Evolutionary conservation across 2,113 vertebrate species (phyloP).

Genomic region (Neomonachus schauinslandi): DNA sequence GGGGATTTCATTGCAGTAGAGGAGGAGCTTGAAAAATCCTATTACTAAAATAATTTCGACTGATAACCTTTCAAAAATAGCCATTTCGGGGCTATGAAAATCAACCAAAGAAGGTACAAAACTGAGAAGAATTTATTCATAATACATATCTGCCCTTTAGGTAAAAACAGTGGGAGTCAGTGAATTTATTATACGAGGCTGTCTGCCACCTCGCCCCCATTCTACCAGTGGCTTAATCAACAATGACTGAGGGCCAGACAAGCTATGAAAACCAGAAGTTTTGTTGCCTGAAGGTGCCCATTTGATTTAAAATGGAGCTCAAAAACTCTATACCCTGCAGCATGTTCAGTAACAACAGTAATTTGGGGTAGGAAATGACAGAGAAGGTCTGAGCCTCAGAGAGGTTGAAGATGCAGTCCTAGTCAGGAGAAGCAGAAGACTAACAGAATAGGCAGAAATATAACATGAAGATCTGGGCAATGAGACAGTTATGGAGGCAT

Average conservation of each 20-base stretch:
- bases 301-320: background rate
- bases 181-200: background rate
- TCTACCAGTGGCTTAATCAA: too few relatives aligned
- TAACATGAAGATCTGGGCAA: background rate
- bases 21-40: background rate
- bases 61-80: background rate
- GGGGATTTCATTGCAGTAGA: background rate
- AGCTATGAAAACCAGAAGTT: background rate
- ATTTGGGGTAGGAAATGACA: background rate
- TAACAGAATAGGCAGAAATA: background rate
- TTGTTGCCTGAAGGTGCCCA: background rate
- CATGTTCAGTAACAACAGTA: background rate
- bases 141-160: background rate
- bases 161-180: background rate
- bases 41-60: background rate
- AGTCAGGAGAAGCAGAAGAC: background rate
- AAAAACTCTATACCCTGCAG: background rate
- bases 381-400: background rate
- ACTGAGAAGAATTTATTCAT: background rate
- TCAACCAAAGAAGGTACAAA: background rate
- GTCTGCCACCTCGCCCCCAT: too few relatives aligned
- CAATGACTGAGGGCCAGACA: background rate
- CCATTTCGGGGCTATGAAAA: background rate
- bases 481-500: background rate
- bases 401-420: background rate